phyloP scores from a whole-genome alignment of 2,888 invertebrate genomes.

The Tiphia femorata region DNA sequence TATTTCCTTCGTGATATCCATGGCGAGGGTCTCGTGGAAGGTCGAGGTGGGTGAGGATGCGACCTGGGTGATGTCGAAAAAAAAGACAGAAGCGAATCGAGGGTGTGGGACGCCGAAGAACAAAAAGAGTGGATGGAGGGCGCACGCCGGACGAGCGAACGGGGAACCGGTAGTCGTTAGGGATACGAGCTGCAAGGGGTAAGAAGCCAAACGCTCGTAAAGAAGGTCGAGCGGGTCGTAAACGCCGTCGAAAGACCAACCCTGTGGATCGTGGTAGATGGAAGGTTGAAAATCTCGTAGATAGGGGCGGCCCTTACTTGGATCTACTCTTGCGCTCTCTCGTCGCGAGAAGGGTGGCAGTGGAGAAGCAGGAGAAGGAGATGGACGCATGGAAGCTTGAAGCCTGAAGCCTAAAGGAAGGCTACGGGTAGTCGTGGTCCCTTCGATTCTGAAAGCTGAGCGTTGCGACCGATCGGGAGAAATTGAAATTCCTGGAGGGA shows the following conservation, averaged over 20 bases:
- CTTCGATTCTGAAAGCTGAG: conserved; percentile 30
- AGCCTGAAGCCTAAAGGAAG: not conserved
- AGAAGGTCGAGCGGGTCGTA: conserved; percentile 62
- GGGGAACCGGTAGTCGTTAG: conserved; percentile 53
- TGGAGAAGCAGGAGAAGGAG: not conserved
- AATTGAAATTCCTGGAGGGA: conserved; percentile 52
- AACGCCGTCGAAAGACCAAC: conserved; percentile 42
- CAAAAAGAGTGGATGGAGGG: conserved; percentile 12
- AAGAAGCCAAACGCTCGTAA: conserved; percentile 60
- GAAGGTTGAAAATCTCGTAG: conserved; percentile 48
- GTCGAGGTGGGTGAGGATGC: not conserved
- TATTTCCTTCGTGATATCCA: not conserved
- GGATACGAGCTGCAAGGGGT: conserved; percentile 55
- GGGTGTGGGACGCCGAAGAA: not conserved
- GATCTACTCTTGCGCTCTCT: too few relatives aligned
- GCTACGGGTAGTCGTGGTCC: conserved; percentile 15
- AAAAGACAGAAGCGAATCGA: not conserved
- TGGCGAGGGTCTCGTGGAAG: conserved; percentile 3
- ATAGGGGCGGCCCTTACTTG: too few relatives aligned
- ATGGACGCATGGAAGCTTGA: conserved; percentile 17
- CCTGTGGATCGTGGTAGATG: conserved; percentile 38
- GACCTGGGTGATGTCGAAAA: not conserved
- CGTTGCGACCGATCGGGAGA: conserved; percentile 35
- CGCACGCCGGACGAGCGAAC: conserved; percentile 16
- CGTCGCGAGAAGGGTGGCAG: too few relatives aligned